Percentiles rank a stretch among this genome's conserved stretches.
phyloP scores from a whole-genome alignment of 2,888 invertebrate species.

The Ectemnius lituratus region DNA sequence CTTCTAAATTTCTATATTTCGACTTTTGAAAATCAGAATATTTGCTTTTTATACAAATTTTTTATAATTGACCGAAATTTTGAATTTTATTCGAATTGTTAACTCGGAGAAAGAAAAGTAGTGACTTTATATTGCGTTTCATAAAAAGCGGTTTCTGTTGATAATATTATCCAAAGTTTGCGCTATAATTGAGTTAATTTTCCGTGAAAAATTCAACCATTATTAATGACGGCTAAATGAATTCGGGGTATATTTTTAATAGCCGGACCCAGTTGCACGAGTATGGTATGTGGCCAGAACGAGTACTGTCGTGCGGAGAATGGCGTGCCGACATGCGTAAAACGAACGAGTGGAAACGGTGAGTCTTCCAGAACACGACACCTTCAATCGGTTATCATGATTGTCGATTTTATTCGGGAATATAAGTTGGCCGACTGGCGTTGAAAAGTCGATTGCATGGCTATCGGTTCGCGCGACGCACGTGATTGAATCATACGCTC shows the following conservation, averaged over 20 bases:
- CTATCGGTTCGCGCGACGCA: slow-evolving; percentile 9
- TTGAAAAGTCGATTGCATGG: slow-evolving; percentile 21
- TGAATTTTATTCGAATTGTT: too few species aligned
- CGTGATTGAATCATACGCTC: slow-evolving; percentile 10
- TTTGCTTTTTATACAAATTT: too few species aligned
- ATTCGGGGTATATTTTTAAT: slow-evolving; percentile 1
- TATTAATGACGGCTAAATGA: too few species aligned
- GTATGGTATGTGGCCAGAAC: slow-evolving; percentile 66
- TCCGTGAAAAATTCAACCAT: too few species aligned
- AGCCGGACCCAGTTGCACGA: slow-evolving; percentile 65
- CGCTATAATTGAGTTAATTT: too few species aligned
- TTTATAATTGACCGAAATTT: too few species aligned
- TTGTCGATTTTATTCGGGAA: slow-evolving; percentile 19
- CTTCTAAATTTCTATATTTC: too few species aligned
- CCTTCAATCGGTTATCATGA: background rate
- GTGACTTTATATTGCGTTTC: too few species aligned
- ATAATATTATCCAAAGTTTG: too few species aligned
- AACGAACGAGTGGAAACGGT: slow-evolving; percentile 66
- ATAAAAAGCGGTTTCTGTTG: too few species aligned
- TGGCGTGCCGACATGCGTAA: slow-evolving; percentile 68
- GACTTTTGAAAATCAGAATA: too few species aligned
- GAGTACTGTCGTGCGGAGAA: slow-evolving; percentile 71
- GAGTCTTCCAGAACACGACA: slow-evolving; percentile 53
- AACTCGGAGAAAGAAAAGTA: too few species aligned
- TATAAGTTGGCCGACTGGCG: slow-evolving; percentile 10